Evolutionary conservation across 1,140 invertebrate species (phyloP), one percentile per base, ranked within the genome.

Genomic region (Bombus haemorrhoidalis): DNA sequence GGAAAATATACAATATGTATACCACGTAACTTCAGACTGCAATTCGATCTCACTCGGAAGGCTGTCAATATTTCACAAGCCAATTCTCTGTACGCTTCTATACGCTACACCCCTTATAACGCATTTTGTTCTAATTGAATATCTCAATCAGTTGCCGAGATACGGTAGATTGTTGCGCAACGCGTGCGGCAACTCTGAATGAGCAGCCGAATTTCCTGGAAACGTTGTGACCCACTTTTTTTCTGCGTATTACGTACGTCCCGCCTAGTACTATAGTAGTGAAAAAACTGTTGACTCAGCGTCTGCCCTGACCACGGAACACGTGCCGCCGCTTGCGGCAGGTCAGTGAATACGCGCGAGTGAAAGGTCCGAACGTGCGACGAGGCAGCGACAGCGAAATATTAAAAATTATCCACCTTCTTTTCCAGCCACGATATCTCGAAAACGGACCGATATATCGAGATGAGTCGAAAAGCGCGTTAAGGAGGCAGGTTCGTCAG

Each of bases 231-330:
- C 75, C 75, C n/a, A 77, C 57, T 39, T 62, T 41, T 64, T 32
- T 37, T 41, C 32, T 25, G 13, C 13, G 53, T 39, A 39, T 28
- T 76, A 37, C 53, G 34, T 59, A 53, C n/a, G 59, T 74, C n/a
- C 1, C 41, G n/a, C 4, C 18, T 75, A 75, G 18, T 75, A 34
- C 6, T 53, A 8, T 37, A 75, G 43, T 53, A 34, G n/a, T 37
- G 28, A 2, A 41, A 69, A 47, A 68, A 80, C 41, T 22, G 77
- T 32, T 68, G 62, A 68, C 64, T 80, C 77, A 69, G 64, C 77
- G 77, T 47, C 77, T 47, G 22, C 1, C 2, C 18, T 43, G 39
- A 68, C 59, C 43, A 47, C 25, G 41, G 5, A 32, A 59, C 75
- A 25, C 57, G 13, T 59, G 34, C 22, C 32, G 18, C 8, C 2